Base-by-base conservation (phyloP, 2,888 invertebrate genomes). In the Dromius quadrimaculatus region DNA sequence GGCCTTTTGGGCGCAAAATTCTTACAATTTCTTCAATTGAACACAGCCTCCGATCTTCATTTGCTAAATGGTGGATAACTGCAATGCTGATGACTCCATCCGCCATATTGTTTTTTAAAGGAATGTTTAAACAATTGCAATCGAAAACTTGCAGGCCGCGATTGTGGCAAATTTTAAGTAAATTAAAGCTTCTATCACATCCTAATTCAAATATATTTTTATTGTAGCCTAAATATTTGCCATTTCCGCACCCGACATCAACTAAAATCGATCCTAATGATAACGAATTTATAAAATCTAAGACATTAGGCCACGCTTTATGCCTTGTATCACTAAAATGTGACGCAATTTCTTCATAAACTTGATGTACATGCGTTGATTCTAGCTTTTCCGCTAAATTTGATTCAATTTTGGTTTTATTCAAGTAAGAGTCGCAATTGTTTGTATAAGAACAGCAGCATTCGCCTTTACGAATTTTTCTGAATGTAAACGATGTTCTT, bases 161-260 rank as follows among this genome's bases (percentile, higher is more conserved):
- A 5, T 82, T 76, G 69, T 78, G 79, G 72, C 92, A 92, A 43
- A 94, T 89, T 72, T 85, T 81, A 1, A 85, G 71, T 50, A 98
- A 81, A 76, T 90, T 88, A 77, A 84, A 78, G 83, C 94, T 88
- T 78, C 92, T 87, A 85, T 94, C 98, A 83, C 91, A 89, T 1
- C 96, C 96, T 71, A 95, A 83, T 84, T 90, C 88, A 75, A 87
- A 83, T 61, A 90, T 84, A 73, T 86, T 83, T 32, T 80, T 77
- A 73, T 89, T 88, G 1, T 83, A 79, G 62, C 88, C 86, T 66
- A 99, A 87, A 82, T 99, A 98, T 86, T 99, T 99, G 38, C 98
- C 99, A 85, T 99, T 99, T 6, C 99, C 99, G 82, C 98, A 97
- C 3, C 99, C 99, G 34, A 98, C 88, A 83, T 99, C 99, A 2